A percentile compares a stretch with the other conserved stretches of the same genome.
Evolutionary conservation across 2,797 vertebrate species (phyloP).

Genomic region (Spinus pinus): DNA sequence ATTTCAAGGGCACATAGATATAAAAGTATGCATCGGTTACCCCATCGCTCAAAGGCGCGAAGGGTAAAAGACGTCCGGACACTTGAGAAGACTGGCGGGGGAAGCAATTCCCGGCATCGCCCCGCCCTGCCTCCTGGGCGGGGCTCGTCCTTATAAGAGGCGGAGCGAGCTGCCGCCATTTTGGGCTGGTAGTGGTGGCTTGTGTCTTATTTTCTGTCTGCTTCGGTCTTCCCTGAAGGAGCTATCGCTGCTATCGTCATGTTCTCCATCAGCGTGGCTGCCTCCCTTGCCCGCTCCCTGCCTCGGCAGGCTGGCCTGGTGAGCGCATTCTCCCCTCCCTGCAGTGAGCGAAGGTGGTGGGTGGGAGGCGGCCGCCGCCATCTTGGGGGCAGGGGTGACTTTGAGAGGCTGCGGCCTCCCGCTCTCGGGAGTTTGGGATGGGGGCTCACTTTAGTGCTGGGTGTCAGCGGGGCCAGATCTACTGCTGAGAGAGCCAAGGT

Average conservation of each 20-base stretch:
- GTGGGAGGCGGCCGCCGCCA: neutral
- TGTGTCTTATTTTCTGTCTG: neutral
- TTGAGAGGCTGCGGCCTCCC: slow-evolving; percentile 9
- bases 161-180: slow-evolving; percentile 57
- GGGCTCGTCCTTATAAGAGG: too few species aligned
- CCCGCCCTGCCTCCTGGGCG: neutral
- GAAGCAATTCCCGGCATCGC: slow-evolving; percentile 20
- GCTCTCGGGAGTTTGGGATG: neutral
- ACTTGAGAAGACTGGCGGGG: neutral
- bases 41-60: too few species aligned
- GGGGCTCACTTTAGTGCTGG: neutral
- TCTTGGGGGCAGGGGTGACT: slow-evolving; percentile 34
- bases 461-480: accelerated
- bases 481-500: too few species aligned
- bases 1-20: neutral
- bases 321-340: slow-evolving; percentile 19
- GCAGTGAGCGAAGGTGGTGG: neutral
- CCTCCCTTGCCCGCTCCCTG: slow-evolving; percentile 82
- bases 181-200: slow-evolving; percentile 26
- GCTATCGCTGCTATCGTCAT: slow-evolving; percentile 63
- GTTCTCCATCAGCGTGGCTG: slow-evolving; percentile 89
- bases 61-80: neutral
- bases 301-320: slow-evolving; percentile 87
- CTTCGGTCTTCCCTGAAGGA: neutral
- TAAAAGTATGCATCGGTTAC: neutral